Percentiles rank a stretch among this genome's conserved stretches.
Conservation (phyloP, 2,797 vertebrate species). For the Danio tinwini region DNA sequence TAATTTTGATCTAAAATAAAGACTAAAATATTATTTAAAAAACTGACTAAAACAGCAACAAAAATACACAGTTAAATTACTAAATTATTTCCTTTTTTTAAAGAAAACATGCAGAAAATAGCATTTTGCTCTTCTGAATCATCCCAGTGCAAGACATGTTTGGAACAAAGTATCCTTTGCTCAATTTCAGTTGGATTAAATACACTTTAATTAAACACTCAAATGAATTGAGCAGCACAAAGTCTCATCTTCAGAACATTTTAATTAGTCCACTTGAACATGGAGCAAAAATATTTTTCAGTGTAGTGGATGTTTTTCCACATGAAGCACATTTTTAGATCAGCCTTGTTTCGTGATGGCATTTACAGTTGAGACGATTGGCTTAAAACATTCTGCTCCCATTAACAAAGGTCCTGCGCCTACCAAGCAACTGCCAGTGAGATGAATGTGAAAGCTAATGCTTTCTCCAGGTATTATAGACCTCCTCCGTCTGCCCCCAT, state of each 20-base stretch:
- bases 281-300: not conserved
- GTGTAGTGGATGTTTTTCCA: not conserved
- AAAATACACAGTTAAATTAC: no score
- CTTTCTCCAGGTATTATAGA: constrained; percentile 7
- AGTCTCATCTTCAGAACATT: not conserved
- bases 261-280: not conserved
- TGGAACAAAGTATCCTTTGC: not conserved
- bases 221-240: not conserved
- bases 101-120: not conserved
- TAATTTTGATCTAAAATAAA: no score
- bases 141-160: not conserved
- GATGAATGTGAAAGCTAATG: constrained; percentile 8
- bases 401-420: not conserved
- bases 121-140: not conserved
- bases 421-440: not conserved
- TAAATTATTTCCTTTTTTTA: not conserved
- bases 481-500: not conserved
- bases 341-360: not conserved
- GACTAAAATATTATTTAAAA: no score
- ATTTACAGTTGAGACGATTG: not conserved
- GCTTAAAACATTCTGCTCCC: constrained; percentile 16
- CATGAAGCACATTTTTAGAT: not conserved
- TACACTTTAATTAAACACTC: not conserved
- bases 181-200: not conserved
- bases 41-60: no score